These are phyloP conservation scores for Torymus tubicola DNA, from an alignment of 2,888 invertebrate genomes.

Conservation along the genomic window DNA sequence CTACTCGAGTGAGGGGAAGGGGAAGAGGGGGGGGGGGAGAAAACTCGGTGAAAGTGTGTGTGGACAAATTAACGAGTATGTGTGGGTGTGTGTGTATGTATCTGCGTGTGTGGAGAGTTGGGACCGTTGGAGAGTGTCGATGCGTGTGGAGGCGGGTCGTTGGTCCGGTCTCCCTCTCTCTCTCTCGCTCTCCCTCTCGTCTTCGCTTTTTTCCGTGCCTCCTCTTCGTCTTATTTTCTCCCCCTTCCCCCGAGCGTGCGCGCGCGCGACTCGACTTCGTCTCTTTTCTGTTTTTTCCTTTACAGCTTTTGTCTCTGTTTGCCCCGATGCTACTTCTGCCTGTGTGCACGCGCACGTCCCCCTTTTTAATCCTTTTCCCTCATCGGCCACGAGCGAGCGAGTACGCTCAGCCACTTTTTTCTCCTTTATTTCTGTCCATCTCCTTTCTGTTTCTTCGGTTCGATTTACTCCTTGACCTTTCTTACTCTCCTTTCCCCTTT, in stretches of 20 bases:
- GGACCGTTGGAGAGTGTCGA: conserved; percentile 60
- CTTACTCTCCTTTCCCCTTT: neutral
- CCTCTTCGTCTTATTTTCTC: neutral
- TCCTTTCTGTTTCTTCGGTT: neutral
- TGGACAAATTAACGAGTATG: conserved; percentile 41
- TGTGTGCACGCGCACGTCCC: neutral
- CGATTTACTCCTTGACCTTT: neutral
- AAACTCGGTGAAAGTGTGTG: conserved; percentile 46
- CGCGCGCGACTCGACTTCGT: conserved; percentile 1
- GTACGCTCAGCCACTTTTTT: neutral
- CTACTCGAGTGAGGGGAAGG: conserved; percentile 34
- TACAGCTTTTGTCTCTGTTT: neutral
- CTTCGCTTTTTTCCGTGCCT: conserved; percentile 3
- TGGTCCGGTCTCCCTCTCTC: conserved; percentile 53
- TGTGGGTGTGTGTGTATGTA: conserved; percentile 10
- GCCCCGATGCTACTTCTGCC: conserved; percentile 9
- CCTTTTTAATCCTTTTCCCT: conserved; percentile 25
- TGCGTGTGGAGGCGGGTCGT: conserved; percentile 65
- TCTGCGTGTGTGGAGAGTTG: conserved; percentile 37
- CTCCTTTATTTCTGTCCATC: neutral
- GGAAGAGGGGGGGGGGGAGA: conserved; percentile 32
- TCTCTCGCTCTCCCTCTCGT: conserved; percentile 18
- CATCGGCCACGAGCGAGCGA: too few species aligned
- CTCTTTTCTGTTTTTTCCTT: conserved; percentile 13
- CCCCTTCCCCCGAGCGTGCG: neutral